phyloP scores from a whole-genome alignment of 2,113 vertebrate species.

The Herpailurus yagouaroundi region DNA sequence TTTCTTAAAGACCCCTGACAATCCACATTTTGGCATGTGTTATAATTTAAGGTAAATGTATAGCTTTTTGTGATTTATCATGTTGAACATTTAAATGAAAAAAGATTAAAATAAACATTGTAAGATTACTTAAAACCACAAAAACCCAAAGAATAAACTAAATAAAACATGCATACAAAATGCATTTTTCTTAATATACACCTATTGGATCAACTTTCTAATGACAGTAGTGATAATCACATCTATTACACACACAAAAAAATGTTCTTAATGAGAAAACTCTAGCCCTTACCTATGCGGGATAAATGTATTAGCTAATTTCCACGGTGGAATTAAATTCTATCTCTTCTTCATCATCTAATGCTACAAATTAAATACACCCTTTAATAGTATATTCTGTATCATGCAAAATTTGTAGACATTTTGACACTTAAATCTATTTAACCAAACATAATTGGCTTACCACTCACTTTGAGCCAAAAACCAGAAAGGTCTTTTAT shows the following conservation, averaged over 20 bases:
- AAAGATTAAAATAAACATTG: not conserved
- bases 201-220: not conserved
- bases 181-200: not conserved
- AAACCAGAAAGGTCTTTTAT: not conserved
- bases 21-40: not conserved
- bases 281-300: not conserved
- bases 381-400: not conserved
- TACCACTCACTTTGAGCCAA: not conserved
- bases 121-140: not conserved
- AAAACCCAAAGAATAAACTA: not conserved
- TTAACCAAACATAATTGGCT: conserved; percentile 45
- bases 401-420: not conserved
- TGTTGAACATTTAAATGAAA: not conserved
- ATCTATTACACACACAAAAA: not conserved
- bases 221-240: not conserved
- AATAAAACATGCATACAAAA: not conserved
- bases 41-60: not conserved
- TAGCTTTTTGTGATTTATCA: not conserved
- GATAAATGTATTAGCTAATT: not conserved
- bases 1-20: not conserved
- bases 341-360: not conserved
- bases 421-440: not conserved
- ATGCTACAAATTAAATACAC: not conserved
- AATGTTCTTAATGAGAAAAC: not conserved
- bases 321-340: not conserved